phyloP scores from a whole-genome alignment of 2,888 invertebrate genomes.

The Nineta flava region DNA sequence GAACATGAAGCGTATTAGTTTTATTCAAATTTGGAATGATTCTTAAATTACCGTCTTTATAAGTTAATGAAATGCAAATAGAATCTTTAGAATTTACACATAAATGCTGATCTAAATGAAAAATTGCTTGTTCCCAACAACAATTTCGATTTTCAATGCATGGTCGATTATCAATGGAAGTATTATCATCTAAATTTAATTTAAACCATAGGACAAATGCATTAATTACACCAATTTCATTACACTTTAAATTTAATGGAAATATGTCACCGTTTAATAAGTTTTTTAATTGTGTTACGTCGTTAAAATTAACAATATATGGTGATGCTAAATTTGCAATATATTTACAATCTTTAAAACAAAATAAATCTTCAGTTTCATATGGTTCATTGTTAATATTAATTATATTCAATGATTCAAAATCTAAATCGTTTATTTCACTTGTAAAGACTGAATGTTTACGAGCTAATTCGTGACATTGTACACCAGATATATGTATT shows the following conservation, averaged over 20 bases:
- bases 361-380: conserved; percentile 49
- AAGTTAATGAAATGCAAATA: conserved; percentile 24
- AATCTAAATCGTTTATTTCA: conserved; percentile 12
- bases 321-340: conserved; percentile 39
- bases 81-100: conserved; percentile 20
- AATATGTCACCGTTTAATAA: conserved; percentile 16
- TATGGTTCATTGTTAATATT: conserved; percentile 38
- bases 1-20: conserved; percentile 18
- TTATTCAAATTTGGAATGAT: conserved; percentile 22
- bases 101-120: conserved; percentile 35
- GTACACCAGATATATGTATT: conserved; percentile 45
- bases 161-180: conserved; percentile 45
- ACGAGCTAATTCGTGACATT: conserved; percentile 33
- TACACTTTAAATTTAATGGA: conserved; percentile 24
- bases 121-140: conserved; percentile 70
- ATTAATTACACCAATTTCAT: conserved; percentile 38
- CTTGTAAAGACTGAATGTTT: conserved; percentile 26
- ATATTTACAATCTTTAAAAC: conserved; percentile 35
- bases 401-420: conserved; percentile 22
- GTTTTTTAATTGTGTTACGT: conserved; percentile 30
- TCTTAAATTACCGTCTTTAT: conserved; percentile 28
- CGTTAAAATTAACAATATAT: conserved; percentile 45
- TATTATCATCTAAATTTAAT: conserved; percentile 45
- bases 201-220: conserved; percentile 59
- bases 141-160: conserved; percentile 28